Conservation (phyloP, 2,888 invertebrate species). For the Protophormia terraenovae region DNA sequence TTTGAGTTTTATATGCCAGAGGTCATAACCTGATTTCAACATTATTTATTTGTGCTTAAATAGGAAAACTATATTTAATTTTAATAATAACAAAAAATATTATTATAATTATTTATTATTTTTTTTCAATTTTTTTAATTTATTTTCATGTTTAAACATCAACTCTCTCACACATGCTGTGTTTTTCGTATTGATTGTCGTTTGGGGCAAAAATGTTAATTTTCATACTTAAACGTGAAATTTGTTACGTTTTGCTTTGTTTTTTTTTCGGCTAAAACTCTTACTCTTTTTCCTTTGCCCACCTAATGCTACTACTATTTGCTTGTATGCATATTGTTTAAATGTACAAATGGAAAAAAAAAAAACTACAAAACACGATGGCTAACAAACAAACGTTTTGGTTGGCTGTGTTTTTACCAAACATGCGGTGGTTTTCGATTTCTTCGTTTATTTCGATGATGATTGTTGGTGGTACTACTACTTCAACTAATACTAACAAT, state of each 20-base stretch:
- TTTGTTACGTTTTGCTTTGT: constrained; percentile 63
- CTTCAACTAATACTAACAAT: background rate
- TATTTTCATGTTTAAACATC: background rate
- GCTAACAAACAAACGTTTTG: constrained; percentile 55
- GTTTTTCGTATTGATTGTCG: constrained; percentile 36
- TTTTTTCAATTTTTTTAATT: background rate
- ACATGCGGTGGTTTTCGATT: constrained; percentile 59
- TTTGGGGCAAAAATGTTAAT: constrained; percentile 60
- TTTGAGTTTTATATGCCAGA: background rate
- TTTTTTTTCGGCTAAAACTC: constrained; percentile 45
- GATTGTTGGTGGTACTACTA: constrained; percentile 24
- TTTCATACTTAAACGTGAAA: constrained; percentile 63
- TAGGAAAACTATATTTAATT: background rate
- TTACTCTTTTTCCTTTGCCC: constrained; percentile 46
- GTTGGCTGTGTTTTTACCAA: constrained; percentile 61
- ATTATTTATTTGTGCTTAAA: background rate
- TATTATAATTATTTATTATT: background rate
- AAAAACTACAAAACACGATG: constrained; percentile 35
- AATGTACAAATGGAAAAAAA: background rate
- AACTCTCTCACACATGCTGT: constrained; percentile 23
- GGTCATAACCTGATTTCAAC: constrained; percentile 10
- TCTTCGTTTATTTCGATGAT: constrained; percentile 47
- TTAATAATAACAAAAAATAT: background rate
- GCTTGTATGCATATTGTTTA: constrained; percentile 46
- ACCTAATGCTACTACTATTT: constrained; percentile 1